phyloP scores from a whole-genome alignment of 2,113 vertebrate genomes.

The Isichthys henryi region DNA sequence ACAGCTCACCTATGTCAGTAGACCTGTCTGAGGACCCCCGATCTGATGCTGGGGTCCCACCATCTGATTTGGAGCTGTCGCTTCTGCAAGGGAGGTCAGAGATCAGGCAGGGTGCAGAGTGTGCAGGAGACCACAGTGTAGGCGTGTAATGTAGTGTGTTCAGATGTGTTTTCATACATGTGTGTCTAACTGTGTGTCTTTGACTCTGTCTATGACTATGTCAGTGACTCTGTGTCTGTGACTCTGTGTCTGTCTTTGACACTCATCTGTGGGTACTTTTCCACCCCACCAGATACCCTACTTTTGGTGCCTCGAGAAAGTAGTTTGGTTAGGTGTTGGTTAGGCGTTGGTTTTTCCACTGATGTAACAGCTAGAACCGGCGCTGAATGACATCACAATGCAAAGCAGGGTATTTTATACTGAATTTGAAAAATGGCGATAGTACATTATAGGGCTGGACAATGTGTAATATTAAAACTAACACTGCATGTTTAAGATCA shows the following conservation, averaged over 20 bases:
- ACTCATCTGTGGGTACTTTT: constrained; percentile 47
- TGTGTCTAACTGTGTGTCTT: not conserved
- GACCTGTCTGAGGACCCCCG: constrained; percentile 78
- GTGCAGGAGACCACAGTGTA: not conserved
- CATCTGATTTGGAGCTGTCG: constrained; percentile 84
- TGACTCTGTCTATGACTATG: not conserved
- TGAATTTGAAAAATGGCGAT: too few species aligned
- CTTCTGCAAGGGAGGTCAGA: constrained; percentile 55
- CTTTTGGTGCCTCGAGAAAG: too few species aligned
- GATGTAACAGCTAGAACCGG: too few species aligned
- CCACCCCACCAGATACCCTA: too few species aligned
- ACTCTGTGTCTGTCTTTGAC: constrained; percentile 51
- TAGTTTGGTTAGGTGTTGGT: too few species aligned
- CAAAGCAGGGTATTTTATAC: not conserved
- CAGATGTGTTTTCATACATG: not conserved
- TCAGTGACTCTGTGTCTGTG: not conserved
- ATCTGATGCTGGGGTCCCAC: constrained; percentile 70
- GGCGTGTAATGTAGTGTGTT: not conserved
- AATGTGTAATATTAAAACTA: not conserved
- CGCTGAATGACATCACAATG: not conserved
- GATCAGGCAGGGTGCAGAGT: not conserved
- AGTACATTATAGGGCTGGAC: not conserved
- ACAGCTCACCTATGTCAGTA: constrained; percentile 60
- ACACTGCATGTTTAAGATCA: not conserved
- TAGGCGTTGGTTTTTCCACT: too few species aligned